These are phyloP conservation scores for Philereme transversata DNA, from an alignment of 2,888 invertebrate species.

Conservation along the genomic window DNA sequence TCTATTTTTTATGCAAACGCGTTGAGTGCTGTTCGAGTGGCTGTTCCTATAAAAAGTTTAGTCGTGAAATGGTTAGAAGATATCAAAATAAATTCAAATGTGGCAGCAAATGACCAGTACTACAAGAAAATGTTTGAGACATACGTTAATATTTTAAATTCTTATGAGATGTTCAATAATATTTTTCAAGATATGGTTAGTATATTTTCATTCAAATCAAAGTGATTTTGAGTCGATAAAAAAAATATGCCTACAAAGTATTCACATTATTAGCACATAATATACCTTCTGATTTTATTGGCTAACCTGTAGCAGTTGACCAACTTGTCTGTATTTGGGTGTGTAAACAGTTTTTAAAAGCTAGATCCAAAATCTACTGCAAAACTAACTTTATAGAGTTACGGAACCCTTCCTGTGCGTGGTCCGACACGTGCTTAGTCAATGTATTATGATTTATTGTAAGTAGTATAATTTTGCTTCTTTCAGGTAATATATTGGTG, in stretches of 20 bases:
- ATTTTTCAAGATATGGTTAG: conserved; percentile 29
- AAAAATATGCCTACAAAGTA: no score
- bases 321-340: no score
- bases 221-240: background rate
- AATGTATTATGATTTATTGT: background rate
- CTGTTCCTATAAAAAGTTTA: conserved; percentile 1
- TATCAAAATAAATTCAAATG: conserved; percentile 2
- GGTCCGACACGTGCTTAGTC: no score
- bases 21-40: conserved; percentile 4
- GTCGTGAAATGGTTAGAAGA: conserved; percentile 10
- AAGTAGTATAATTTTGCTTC: background rate
- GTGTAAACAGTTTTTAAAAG: no score
- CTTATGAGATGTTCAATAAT: conserved; percentile 18
- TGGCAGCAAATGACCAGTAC: conserved; percentile 1
- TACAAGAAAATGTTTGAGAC: conserved; percentile 12
- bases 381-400: no score
- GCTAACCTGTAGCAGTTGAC: no score
- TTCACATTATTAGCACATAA: no score
- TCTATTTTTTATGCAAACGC: conserved; percentile 11
- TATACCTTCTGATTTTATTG: no score
- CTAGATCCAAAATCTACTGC: no score
- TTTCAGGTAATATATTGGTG: conserved; percentile 20
- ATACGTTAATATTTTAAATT: conserved; percentile 22
- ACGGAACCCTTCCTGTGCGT: no score
- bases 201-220: background rate